Conservation (phyloP, 2,888 invertebrate genomes). For the Chrysopilus asiliformis region DNA sequence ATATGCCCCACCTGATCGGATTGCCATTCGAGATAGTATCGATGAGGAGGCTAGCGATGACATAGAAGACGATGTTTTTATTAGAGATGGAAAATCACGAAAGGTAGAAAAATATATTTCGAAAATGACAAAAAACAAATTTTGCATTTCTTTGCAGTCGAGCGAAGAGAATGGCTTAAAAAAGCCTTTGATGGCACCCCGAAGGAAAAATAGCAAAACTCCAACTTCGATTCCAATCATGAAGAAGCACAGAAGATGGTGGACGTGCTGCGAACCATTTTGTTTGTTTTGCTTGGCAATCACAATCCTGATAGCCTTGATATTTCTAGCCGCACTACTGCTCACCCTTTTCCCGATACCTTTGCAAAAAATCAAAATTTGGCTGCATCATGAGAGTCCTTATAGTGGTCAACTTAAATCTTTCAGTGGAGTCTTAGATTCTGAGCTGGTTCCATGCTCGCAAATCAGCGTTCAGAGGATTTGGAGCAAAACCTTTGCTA, state of each 20-base stretch:
- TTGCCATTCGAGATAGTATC: conserved; percentile 51
- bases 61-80: conserved; percentile 65
- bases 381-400: conserved; percentile 32
- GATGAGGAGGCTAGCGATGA: conserved; percentile 62
- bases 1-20: conserved; percentile 46
- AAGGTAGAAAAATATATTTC: too few relatives aligned
- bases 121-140: too few relatives aligned
- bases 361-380: conserved; percentile 44
- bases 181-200: conserved; percentile 59
- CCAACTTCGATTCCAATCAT: conserved; percentile 40
- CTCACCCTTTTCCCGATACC: conserved; percentile 52
- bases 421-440: conserved; percentile 23
- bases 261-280: conserved; percentile 48
- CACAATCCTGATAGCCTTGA: conserved; percentile 44
- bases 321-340: conserved; percentile 47
- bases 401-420: not conserved
- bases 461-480: conserved; percentile 37
- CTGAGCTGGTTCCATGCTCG: conserved; percentile 33
- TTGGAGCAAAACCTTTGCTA: conserved; percentile 55
- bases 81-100: conserved; percentile 54
- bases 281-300: conserved; percentile 51
- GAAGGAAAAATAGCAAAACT: conserved; percentile 42
- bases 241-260: conserved; percentile 39
- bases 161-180: conserved; percentile 56
- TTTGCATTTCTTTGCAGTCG: conserved; percentile 31